Percentiles rank a stretch among this genome's conserved stretches.
Conservation (phyloP, 2,797 vertebrate genomes). For the Acestrorhynchus altus region DNA sequence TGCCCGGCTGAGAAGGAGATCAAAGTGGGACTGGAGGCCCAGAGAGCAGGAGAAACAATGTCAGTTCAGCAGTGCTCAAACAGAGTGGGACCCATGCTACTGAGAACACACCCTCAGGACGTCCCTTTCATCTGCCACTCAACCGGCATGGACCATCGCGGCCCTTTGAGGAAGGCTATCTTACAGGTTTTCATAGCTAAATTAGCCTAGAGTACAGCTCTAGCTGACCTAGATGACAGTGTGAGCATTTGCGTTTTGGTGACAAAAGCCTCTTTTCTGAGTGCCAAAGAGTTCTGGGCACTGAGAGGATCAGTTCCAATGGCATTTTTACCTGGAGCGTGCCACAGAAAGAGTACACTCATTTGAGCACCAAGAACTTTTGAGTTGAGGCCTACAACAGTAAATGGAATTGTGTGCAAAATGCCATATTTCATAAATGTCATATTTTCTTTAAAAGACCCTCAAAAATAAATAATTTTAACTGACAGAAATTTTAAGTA, state of each 20-base stretch:
- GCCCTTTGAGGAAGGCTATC: slow-evolving; percentile 20
- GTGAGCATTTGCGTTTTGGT: not conserved
- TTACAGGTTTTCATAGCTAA: not conserved
- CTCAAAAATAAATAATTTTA: too few relatives aligned
- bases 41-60: slow-evolving; percentile 66
- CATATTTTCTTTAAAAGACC: too few relatives aligned
- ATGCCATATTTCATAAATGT: too few relatives aligned
- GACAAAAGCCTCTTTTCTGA: slow-evolving; percentile 4
- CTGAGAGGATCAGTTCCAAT: not conserved
- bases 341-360: too few relatives aligned
- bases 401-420: too few relatives aligned
- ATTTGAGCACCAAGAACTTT: too few relatives aligned
- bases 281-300: not conserved
- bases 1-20: slow-evolving; percentile 73
- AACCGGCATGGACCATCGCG: slow-evolving; percentile 23
- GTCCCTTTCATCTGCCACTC: slow-evolving; percentile 45
- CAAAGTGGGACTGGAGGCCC: slow-evolving; percentile 75
- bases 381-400: too few relatives aligned
- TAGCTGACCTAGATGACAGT: slow-evolving; percentile 29
- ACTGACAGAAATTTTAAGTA: too few relatives aligned
- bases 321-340: not conserved
- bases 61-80: slow-evolving; percentile 71
- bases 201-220: slow-evolving; percentile 26
- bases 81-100: slow-evolving; percentile 75
- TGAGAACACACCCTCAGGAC: slow-evolving; percentile 66